Conservation (phyloP, 2,113 vertebrate genomes). For the Microcebus tavaratra region DNA sequence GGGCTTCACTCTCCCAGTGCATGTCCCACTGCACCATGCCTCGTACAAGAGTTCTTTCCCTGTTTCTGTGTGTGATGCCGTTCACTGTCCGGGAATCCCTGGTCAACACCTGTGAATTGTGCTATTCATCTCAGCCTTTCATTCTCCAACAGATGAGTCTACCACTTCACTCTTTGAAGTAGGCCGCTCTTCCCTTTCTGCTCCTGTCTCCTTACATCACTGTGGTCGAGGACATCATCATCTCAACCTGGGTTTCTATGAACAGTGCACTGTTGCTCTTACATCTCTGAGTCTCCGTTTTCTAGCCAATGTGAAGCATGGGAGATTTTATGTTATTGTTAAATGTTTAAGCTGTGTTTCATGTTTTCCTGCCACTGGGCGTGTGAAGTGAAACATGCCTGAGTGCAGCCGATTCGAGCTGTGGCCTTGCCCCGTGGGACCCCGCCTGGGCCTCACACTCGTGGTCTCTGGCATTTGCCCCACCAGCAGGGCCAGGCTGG, state of each 20-base stretch:
- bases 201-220: background rate
- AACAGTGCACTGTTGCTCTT: background rate
- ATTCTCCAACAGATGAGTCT: background rate
- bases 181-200: background rate
- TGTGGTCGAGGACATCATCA: background rate
- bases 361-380: background rate
- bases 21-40: background rate
- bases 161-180: background rate
- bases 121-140: background rate
- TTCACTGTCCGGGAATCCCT: background rate
- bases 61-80: background rate
- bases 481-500: background rate
- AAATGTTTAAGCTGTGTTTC: background rate
- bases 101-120: background rate
- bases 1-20: background rate
- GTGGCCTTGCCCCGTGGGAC: background rate
- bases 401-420: background rate
- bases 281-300: background rate
- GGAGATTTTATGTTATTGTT: background rate
- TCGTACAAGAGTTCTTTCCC: background rate
- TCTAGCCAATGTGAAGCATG: background rate
- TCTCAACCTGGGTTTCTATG: background rate
- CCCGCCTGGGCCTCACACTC: background rate
- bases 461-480: background rate
- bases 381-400: background rate